Evolutionary conservation across 2,113 vertebrate genomes (phyloP), one percentile per base, ranked within the genome.

Genomic region (Sarotherodon lohbergeri): DNA sequence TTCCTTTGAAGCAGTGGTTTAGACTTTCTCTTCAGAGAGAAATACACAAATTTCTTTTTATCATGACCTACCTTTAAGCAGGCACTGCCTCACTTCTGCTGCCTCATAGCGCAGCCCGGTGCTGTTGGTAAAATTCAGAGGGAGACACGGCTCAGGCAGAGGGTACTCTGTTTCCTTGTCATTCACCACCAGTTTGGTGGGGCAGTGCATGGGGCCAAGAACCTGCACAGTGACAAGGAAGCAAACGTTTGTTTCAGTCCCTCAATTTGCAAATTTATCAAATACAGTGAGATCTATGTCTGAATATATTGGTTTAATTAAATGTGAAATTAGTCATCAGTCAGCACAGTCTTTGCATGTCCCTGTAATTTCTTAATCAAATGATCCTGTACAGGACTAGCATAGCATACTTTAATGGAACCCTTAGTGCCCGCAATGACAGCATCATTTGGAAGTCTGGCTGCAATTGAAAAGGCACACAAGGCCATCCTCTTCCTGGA

Each of bases 1-100:
- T 63, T 36, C 12, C 73, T 87, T 86, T 86, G 34, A 85, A 86
- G 1, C 6, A 4, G 6, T 19, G 52, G 36, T 59, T 87, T 59
- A 3, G 16, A 10, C 29, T 56, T 17, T 56, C 29, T 48, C 79
- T 91, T 86, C 61, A 9, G 89, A 86, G 59, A 82, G 43, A 86
- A 86, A 88, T 27, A 80, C 54, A 63, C 27, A 61, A 2, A 41
- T 68, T 78, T 73, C 12, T 61, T 87, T 90, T 90, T n/a, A 80
- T 52, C 6, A 5, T 48, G 41, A 78, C 82, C 46, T 92, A 97
- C 96, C 97, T 93, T 97, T 95, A 29, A 93, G 94, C 14, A 97
- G 93, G 79, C 97, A 97, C 22, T 95, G 95, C 2, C 95, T 94
- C 81, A 97, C 95, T 86, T 96, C 96, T 34, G 95, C 93, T 12